A percentile compares a stretch with the other conserved stretches of the same genome.
Conservation (phyloP, 2,888 invertebrate species). For the Phragmatobia fuliginosa region DNA sequence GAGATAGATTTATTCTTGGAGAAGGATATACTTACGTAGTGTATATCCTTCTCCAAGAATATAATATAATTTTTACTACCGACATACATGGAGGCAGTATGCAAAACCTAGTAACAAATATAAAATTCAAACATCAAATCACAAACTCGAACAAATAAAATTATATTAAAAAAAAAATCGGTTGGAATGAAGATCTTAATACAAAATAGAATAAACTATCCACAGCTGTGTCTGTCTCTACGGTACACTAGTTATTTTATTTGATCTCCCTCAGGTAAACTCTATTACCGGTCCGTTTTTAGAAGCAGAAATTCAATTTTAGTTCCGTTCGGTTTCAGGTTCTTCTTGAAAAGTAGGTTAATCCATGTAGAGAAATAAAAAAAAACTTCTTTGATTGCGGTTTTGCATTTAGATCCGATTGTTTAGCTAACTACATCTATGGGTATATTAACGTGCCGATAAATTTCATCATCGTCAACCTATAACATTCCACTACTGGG, state of each 20-base stretch:
- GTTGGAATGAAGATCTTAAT: constrained; percentile 39
- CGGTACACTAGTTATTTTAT: constrained; percentile 74
- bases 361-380: constrained; percentile 67
- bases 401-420: not conserved
- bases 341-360: constrained; percentile 77
- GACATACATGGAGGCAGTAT: too few species aligned
- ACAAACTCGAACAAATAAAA: not conserved
- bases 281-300: constrained; percentile 82
- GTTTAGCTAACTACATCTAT: not conserved
- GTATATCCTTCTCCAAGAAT: too few species aligned
- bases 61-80: too few species aligned
- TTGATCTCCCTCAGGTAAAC: constrained; percentile 80
- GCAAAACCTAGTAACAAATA: too few species aligned
- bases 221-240: constrained; percentile 61
- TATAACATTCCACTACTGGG: too few species aligned
- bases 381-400: too few species aligned
- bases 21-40: too few species aligned
- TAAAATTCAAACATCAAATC: too few species aligned
- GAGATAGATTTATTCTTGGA: too few species aligned
- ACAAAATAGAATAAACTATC: constrained; percentile 32
- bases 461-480: too few species aligned
- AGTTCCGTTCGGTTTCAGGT: constrained; percentile 68
- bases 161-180: constrained; percentile 19
- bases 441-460: too few species aligned
- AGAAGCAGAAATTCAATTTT: constrained; percentile 82